Evolutionary conservation across 1,140 invertebrate species (phyloP).

Genomic region (Drosophila auraria): DNA sequence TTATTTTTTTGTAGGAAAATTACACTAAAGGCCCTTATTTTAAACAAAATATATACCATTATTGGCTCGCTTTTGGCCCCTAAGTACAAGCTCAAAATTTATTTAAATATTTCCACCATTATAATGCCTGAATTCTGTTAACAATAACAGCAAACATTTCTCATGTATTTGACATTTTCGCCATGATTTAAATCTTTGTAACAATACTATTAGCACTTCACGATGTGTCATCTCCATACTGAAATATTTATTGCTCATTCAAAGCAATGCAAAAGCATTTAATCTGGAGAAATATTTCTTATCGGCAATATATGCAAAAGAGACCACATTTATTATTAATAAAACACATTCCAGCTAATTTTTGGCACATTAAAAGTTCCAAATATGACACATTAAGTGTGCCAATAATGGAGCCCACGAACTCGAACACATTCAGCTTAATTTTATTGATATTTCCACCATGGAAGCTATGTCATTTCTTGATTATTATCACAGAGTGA

Average conservation of each 20-base stretch:
- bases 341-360: background rate
- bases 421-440: background rate
- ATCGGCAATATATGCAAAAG: background rate
- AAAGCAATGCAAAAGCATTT: background rate
- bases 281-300: background rate
- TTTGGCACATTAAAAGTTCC: background rate
- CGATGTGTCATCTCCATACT: background rate
- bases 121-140: too few species aligned
- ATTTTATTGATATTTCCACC: background rate
- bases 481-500: background rate
- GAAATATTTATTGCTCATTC: background rate
- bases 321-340: slow-evolving; percentile 9
- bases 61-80: too few species aligned
- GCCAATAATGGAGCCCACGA: background rate
- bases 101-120: too few species aligned
- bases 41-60: too few species aligned
- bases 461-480: background rate
- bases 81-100: too few species aligned
- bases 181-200: too few species aligned
- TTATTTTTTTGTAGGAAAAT: background rate
- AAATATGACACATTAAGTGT: background rate
- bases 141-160: too few species aligned
- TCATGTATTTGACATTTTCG: too few species aligned
- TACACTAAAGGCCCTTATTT: background rate
- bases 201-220: too few species aligned